Percentiles rank a stretch among this genome's conserved stretches.
Conservation (phyloP, 2,888 invertebrate genomes). For the Tachina fera region DNA sequence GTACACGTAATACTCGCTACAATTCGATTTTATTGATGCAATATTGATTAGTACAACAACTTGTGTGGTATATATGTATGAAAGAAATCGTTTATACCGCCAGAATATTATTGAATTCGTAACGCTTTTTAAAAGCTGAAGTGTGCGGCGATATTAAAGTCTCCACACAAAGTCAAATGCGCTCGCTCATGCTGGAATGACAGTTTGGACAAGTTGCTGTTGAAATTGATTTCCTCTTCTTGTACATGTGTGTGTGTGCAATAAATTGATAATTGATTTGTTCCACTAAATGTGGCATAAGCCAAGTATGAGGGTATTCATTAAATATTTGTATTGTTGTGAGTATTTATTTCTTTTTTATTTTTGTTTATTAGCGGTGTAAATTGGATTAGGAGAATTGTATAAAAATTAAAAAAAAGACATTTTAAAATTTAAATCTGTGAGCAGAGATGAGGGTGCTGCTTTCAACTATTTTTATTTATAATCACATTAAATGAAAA, state of each 20-base stretch:
- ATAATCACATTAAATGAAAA: too few relatives aligned
- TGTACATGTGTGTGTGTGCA: background rate
- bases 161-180: background rate
- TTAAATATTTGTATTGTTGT: constrained; percentile 8
- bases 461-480: too few relatives aligned
- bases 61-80: constrained; percentile 55
- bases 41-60: constrained; percentile 49
- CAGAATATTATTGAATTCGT: constrained; percentile 46
- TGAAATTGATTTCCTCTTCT: background rate
- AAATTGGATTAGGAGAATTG: background rate
- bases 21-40: constrained; percentile 35
- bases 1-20: background rate
- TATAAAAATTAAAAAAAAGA: background rate
- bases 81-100: background rate
- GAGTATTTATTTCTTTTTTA: background rate
- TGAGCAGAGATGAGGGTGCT: constrained; percentile 13
- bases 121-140: constrained; percentile 38
- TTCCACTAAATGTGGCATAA: constrained; percentile 42
- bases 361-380: background rate
- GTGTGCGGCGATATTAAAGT: constrained; percentile 28
- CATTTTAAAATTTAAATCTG: constrained; percentile 22
- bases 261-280: constrained; percentile 47
- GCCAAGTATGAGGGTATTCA: background rate
- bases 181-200: constrained; percentile 42
- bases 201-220: constrained; percentile 23